These are phyloP conservation scores for Panulirus ornatus DNA, from an alignment of 1,140 invertebrate genomes.

Conservation along the genomic window DNA sequence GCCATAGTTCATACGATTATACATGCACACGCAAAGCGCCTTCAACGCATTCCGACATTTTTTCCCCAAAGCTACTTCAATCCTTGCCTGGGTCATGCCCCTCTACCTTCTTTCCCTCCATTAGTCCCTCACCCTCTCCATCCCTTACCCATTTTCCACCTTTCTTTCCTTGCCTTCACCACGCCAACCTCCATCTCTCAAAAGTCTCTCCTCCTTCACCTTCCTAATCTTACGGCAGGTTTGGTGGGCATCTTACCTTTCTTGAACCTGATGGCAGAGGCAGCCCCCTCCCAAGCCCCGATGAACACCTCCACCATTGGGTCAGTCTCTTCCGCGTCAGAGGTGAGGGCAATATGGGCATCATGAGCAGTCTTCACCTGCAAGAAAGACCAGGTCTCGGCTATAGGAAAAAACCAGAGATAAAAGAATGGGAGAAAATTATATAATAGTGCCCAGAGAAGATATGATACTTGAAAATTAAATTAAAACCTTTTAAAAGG, in stretches of 20 bases:
- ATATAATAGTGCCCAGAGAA: not conserved
- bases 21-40: no score
- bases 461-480: not conserved
- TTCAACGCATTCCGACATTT: no score
- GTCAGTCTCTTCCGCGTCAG: conserved; percentile 79
- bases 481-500: not conserved
- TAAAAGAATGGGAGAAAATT: not conserved
- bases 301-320: conserved; percentile 80
- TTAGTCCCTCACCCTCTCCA: not conserved
- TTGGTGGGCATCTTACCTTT: conserved; percentile 53
- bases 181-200: not conserved
- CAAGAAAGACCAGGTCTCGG: not conserved
- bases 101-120: not conserved
- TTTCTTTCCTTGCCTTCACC: not conserved
- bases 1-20: no score
- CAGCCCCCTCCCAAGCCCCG: conserved; percentile 72
- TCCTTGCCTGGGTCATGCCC: not conserved
- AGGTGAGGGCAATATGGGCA: conserved; percentile 82
- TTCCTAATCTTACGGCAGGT: not conserved
- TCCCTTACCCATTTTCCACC: not conserved
- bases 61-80: no score
- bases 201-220: not conserved
- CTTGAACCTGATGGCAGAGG: conserved; percentile 73
- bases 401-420: not conserved
- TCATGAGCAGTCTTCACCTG: conserved; percentile 82